A percentile compares a stretch with the other conserved stretches of the same genome.
These are phyloP conservation scores for Propithecus perrieri DNA, from an alignment of 2,797 vertebrate genomes.

Conservation along the genomic window DNA sequence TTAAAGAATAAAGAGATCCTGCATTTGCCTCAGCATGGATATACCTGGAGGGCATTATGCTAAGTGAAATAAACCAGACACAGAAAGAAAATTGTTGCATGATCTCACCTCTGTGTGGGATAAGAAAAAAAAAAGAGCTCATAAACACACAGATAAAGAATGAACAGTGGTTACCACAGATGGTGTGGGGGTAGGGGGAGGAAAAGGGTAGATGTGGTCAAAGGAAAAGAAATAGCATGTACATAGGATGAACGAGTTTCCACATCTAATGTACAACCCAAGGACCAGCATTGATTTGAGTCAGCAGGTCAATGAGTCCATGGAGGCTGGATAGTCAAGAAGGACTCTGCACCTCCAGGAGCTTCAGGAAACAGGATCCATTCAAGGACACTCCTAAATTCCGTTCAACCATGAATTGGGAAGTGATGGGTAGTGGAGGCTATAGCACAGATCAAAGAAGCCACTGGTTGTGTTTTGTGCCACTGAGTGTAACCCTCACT, in stretches of 20 bases:
- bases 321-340: not conserved
- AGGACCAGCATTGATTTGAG: not conserved
- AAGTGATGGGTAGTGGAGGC: not conserved
- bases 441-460: not conserved
- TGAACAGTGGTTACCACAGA: not conserved
- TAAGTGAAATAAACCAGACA: not conserved
- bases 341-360: not conserved
- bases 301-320: not conserved
- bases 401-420: not conserved
- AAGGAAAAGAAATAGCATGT: not conserved
- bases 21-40: not conserved
- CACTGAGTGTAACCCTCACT: rapidly evolving
- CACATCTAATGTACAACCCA: not conserved
- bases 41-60: not conserved
- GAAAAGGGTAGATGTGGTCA: not conserved
- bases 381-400: no score
- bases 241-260: not conserved
- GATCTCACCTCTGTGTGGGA: not conserved
- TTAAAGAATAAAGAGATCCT: not conserved
- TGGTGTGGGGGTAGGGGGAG: not conserved
- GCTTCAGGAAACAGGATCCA: not conserved
- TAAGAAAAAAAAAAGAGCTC: no score
- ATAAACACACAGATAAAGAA: not conserved
- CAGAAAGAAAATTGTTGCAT: not conserved
- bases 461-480: not conserved